Conservation (phyloP, 2,113 vertebrate genomes). For the Takifugu flavidus region DNA sequence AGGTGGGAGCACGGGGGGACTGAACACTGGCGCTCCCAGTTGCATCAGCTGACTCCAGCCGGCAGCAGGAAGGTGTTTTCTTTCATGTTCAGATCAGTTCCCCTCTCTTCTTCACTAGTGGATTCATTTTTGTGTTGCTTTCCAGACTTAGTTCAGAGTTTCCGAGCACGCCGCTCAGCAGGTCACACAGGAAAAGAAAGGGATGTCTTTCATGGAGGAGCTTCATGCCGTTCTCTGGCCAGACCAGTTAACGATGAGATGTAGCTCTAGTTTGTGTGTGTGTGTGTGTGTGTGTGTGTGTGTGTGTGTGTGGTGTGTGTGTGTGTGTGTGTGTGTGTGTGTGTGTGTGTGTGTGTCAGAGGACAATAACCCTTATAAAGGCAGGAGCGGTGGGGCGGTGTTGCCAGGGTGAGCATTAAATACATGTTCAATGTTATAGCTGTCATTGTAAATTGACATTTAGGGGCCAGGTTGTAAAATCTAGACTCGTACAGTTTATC, state of each 20-base stretch:
- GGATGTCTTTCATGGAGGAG: conserved; percentile 15
- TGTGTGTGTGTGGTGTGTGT: too few species aligned
- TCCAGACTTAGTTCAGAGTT: conserved; percentile 14
- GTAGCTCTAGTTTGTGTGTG: background rate
- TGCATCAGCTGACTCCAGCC: conserved; percentile 35
- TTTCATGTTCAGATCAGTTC: conserved; percentile 50
- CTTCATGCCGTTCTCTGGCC: conserved; percentile 1
- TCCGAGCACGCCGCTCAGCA: conserved; percentile 6
- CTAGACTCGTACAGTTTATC: too few species aligned
- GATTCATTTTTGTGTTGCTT: conserved; percentile 30
- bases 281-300: too few species aligned
- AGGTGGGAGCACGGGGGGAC: conserved; percentile 22
- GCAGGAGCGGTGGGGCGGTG: too few species aligned
- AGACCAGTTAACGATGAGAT: conserved; percentile 3
- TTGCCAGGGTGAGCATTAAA: too few species aligned
- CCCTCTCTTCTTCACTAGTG: conserved; percentile 7
- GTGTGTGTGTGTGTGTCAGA: background rate
- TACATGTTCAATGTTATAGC: too few species aligned
- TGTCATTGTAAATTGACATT: too few species aligned
- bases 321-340: too few species aligned
- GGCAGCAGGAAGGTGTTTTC: conserved; percentile 50
- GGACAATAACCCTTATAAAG: background rate
- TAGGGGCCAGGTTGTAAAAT: too few species aligned
- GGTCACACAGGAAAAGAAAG: background rate
- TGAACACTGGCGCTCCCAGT: conserved; percentile 14